Evolutionary conservation across 2,888 invertebrate species (phyloP).

Genomic region (Prionchulus punctatus): DNA sequence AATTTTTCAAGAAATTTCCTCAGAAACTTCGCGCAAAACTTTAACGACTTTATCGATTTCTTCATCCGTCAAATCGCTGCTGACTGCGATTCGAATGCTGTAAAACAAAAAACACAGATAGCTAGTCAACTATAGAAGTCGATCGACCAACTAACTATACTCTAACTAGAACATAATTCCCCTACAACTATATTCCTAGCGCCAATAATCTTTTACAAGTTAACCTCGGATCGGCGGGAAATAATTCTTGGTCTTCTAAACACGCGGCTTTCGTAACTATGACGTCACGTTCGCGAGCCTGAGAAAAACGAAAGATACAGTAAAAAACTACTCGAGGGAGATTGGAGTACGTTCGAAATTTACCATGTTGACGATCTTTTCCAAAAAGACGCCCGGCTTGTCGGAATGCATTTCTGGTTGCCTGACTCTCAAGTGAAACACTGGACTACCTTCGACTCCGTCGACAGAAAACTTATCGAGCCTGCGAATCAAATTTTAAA

Average conservation of each 20-base stretch:
- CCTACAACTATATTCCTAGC: too few relatives aligned
- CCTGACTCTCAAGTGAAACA: constrained; percentile 3
- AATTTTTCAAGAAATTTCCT: too few relatives aligned
- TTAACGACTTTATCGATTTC: constrained; percentile 26
- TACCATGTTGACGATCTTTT: not conserved
- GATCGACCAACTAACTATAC: too few relatives aligned
- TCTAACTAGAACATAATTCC: too few relatives aligned
- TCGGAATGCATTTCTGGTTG: not conserved
- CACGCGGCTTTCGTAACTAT: constrained; percentile 36
- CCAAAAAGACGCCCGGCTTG: not conserved
- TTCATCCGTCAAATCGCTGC: constrained; percentile 24
- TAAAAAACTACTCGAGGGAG: not conserved
- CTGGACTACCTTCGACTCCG: constrained; percentile 5
- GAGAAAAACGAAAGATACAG: constrained; percentile 6
- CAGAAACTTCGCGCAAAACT: too few relatives aligned
- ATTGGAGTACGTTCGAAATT: not conserved
- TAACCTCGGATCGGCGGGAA: constrained; percentile 35
- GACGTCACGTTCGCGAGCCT: constrained; percentile 30
- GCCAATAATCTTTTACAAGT: not conserved
- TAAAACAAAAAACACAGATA: too few relatives aligned
- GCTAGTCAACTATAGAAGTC: too few relatives aligned
- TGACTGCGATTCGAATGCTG: constrained; percentile 31
- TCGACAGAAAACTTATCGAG: constrained; percentile 3
- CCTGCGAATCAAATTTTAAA: not conserved
- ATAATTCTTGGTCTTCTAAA: constrained; percentile 34